Percentiles rank a stretch among this genome's conserved stretches.
These are phyloP conservation scores for Callitettix versicolor DNA, from an alignment of 1,140 invertebrate species.

Conservation along the genomic window DNA sequence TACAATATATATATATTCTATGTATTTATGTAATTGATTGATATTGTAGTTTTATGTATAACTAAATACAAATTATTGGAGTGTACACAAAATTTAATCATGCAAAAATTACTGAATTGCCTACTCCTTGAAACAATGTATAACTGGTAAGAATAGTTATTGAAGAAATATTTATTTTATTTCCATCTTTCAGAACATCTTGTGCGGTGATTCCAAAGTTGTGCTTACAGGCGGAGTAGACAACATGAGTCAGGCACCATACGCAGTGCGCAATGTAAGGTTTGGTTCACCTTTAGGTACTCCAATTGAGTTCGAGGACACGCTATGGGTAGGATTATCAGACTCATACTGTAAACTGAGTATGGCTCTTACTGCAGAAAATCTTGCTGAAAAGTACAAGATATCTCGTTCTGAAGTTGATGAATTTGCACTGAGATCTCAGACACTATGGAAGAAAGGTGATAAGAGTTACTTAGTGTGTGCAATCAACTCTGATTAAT, in stretches of 20 bases:
- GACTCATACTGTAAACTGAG: conserved; percentile 84
- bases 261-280: conserved; percentile 72
- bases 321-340: conserved; percentile 81
- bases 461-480: background rate
- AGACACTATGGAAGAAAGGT: conserved; percentile 71
- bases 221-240: conserved; percentile 87
- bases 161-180: no score
- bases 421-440: conserved; percentile 76
- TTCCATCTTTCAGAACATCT: conserved; percentile 69
- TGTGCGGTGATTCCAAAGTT: conserved; percentile 73
- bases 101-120: no score
- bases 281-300: conserved; percentile 82
- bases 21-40: no score
- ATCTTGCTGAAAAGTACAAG: conserved; percentile 83
- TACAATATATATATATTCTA: no score
- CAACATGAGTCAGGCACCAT: conserved; percentile 94
- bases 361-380: conserved; percentile 97
- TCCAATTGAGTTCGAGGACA: conserved; percentile 77
- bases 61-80: no score
- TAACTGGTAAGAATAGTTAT: no score
- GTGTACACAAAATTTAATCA: no score
- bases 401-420: conserved; percentile 81
- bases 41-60: no score
- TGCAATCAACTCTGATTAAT: conserved; percentile 2
- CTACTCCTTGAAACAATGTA: no score